Evolutionary conservation across 2,113 vertebrate genomes (phyloP), one percentile per base, ranked within the genome.

Genomic region (Nycticryphes semicollaris): DNA sequence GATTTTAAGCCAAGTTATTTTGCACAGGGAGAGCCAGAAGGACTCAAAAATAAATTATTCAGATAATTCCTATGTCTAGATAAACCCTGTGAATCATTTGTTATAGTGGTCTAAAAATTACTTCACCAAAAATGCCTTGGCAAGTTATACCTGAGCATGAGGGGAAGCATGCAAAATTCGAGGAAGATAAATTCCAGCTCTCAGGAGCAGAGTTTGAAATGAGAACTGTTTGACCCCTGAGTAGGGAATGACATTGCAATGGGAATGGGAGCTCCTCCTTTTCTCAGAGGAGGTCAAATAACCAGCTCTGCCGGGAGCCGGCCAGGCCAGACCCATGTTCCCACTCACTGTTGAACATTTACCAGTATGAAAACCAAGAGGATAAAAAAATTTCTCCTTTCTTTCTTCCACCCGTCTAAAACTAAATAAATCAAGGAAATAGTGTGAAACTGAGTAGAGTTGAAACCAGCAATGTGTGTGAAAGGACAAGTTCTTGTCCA

Each of bases 231-330:
- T 67, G 59, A 48, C 59, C 7, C 39, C 28, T 3, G 1, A 12
- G 16, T 20, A 37, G 12, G 27, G 67, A 94, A 51, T 76, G 59
- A 33, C n/a, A 20, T 28, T 73, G 50, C 16, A 18, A 30, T 9
- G 50, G 57, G n/a, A 48, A 79, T 33, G 35, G 68, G 16, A 89
- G 72, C 16, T 39, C 78, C 76, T 86, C 51, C 87, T 97, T 97
- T 97, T 90, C 88, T 94, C 86, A 76, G 93, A 95, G 95, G 76
- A n/a, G 75, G 59, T 91, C 64, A 97, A 97, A 90, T 87, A 88
- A 45, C 62, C 1, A 2, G 70, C 41, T 95, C 79, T 97, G 83
- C 53, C 3, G 9, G 92, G 82, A 92, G 92, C 60, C 37, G 13
- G 69, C 72, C 91, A 92, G 50, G 82, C 75, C 73, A 94, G 88